Percentiles rank a stretch among this genome's conserved stretches.
phyloP scores from a whole-genome alignment of 2,797 vertebrate species.

The Mormyrus proboscirostris region DNA sequence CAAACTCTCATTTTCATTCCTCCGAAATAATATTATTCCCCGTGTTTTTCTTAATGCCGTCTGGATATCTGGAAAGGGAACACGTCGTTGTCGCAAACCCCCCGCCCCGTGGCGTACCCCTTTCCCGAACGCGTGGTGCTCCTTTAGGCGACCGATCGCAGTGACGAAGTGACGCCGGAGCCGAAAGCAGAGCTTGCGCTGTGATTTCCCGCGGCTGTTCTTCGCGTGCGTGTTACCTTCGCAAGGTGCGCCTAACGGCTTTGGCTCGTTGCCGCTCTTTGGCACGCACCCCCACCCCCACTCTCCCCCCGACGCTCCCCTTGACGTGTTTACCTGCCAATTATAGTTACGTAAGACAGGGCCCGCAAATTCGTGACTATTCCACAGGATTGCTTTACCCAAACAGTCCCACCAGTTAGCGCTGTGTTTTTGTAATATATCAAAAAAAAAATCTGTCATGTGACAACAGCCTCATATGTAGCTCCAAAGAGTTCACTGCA shows the following conservation, averaged over 20 bases:
- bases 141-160: not conserved
- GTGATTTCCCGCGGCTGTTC: not conserved
- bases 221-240: not conserved
- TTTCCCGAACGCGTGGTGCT: not conserved
- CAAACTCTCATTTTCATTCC: constrained; percentile 15
- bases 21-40: not conserved
- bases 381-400: not conserved
- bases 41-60: constrained; percentile 3
- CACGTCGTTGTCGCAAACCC: not conserved
- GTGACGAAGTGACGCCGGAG: not conserved
- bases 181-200: not conserved
- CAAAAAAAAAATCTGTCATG: not conserved
- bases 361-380: not conserved
- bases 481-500: not conserved
- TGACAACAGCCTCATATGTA: not conserved
- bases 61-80: not conserved
- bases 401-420: not conserved
- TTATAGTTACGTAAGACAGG: not conserved
- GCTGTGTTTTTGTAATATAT: not conserved
- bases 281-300: not conserved
- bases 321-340: not conserved
- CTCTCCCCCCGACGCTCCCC: not conserved
- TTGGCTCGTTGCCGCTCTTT: not conserved
- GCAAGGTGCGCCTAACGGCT: not conserved
- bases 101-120: not conserved